Percentiles rank a stretch among this genome's conserved stretches.
These are phyloP conservation scores for Drosophila nigromelanica DNA, from an alignment of 1,140 invertebrate genomes.

Conservation along the genomic window DNA sequence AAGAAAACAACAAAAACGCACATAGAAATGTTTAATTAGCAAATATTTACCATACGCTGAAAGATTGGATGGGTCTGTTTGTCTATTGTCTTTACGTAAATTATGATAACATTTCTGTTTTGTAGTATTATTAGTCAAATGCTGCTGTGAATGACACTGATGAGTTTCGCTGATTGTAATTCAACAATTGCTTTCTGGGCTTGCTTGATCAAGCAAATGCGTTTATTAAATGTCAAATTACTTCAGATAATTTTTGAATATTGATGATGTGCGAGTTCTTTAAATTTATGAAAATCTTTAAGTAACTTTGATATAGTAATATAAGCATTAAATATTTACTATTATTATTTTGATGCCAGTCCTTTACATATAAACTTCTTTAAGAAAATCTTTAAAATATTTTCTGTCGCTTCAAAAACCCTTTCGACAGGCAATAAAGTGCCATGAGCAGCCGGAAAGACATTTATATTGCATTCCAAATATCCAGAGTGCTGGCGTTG, in stretches of 20 bases:
- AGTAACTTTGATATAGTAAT: neutral
- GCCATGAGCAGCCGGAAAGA: too few relatives aligned
- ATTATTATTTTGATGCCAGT: neutral
- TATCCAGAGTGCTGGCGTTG: too few relatives aligned
- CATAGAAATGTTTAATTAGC: conserved; percentile 76
- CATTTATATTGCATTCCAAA: too few relatives aligned
- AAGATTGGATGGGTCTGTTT: conserved; percentile 15
- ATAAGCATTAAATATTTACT: neutral
- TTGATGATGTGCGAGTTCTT: conserved; percentile 34
- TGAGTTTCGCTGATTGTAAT: conserved; percentile 37
- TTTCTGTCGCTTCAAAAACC: too few relatives aligned
- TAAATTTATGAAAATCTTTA: neutral
- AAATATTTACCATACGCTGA: conserved; percentile 65
- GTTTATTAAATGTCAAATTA: conserved; percentile 2
- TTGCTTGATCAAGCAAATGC: conserved; percentile 3
- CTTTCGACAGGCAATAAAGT: too few relatives aligned
- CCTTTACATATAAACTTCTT: too few relatives aligned
- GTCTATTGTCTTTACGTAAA: conserved; percentile 32
- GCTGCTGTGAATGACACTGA: conserved; percentile 34
- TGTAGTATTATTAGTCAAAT: conserved; percentile 23
- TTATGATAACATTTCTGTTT: conserved; percentile 41
- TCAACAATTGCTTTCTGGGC: conserved; percentile 4
- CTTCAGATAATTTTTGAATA: conserved; percentile 14
- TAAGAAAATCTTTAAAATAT: too few relatives aligned
- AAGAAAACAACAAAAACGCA: conserved; percentile 26